These are phyloP conservation scores for Lamellibrachia luymesi DNA, from an alignment of 1,140 invertebrate species.

Conservation along the genomic window DNA sequence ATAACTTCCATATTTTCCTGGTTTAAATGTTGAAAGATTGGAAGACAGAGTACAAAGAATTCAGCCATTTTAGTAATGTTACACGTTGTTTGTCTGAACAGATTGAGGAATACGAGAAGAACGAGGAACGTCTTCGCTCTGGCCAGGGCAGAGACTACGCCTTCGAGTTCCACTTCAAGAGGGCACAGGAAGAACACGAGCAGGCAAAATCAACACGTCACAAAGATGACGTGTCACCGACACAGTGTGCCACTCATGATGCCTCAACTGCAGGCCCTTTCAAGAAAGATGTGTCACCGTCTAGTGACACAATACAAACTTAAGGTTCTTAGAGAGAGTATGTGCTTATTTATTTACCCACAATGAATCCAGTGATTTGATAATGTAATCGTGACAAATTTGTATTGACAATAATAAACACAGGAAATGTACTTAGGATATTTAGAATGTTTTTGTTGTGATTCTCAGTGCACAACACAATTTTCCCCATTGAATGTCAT, in stretches of 20 bases:
- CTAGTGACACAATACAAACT: neutral
- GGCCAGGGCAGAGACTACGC: constrained; percentile 56
- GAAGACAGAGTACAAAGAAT: constrained; percentile 13
- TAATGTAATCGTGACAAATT: neutral
- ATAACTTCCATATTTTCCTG: neutral
- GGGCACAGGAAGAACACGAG: constrained; percentile 23
- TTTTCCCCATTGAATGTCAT: too few species aligned
- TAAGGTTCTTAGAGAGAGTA: neutral
- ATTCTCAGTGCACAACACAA: too few species aligned
- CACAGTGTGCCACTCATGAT: neutral
- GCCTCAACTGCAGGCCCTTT: neutral
- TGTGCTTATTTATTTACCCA: neutral
- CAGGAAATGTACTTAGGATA: neutral
- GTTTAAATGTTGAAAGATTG: neutral
- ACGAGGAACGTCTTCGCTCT: constrained; percentile 48
- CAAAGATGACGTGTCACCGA: neutral
- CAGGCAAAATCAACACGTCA: neutral
- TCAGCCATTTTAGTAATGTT: constrained; percentile 15
- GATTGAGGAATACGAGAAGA: constrained; percentile 54
- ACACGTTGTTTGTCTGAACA: constrained; percentile 26
- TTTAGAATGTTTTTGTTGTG: neutral
- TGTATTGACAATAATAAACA: neutral
- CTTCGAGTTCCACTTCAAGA: constrained; percentile 62
- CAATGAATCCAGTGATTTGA: neutral
- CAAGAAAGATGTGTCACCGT: neutral